Percentiles rank a stretch among this genome's conserved stretches.
phyloP scores from a whole-genome alignment of 2,888 invertebrate species.

The Incurvaria masculella region DNA sequence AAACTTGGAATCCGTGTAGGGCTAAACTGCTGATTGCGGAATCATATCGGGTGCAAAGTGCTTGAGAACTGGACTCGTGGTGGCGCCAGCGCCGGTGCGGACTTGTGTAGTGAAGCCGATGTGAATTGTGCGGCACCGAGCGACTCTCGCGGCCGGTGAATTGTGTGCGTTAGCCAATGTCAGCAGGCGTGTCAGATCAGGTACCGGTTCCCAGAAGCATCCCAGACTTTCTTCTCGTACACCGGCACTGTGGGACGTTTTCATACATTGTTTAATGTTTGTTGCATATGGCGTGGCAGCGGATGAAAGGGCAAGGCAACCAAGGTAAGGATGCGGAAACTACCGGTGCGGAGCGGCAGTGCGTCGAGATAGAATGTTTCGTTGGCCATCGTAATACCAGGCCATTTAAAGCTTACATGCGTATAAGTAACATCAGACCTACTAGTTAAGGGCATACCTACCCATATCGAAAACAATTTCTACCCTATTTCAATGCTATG shows the following conservation, averaged over 20 bases:
- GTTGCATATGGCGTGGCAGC: conserved; percentile 62
- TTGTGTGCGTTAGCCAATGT: conserved; percentile 73
- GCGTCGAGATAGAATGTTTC: conserved; percentile 10
- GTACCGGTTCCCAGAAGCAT: conserved; percentile 44
- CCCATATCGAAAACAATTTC: too few relatives aligned
- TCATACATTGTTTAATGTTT: conserved; percentile 28
- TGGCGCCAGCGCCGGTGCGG: conserved; percentile 11
- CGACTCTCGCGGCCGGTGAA: conserved; percentile 39
- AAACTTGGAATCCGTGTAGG: not conserved
- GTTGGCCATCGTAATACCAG: too few relatives aligned
- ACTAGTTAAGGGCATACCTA: too few relatives aligned
- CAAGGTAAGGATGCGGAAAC: conserved; percentile 59
- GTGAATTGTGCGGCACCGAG: conserved; percentile 28
- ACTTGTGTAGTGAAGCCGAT: conserved; percentile 51
- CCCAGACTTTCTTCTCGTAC: not conserved
- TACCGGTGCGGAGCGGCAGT: conserved; percentile 35
- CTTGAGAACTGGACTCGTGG: not conserved
- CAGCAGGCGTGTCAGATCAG: conserved; percentile 91
- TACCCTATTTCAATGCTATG: too few relatives aligned
- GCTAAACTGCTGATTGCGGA: not conserved
- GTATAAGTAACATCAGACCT: too few relatives aligned
- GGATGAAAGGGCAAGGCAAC: conserved; percentile 86
- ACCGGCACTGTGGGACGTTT: too few relatives aligned
- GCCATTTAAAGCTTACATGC: too few relatives aligned
- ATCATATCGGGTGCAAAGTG: not conserved